Evolutionary conservation across 2,888 invertebrate species (phyloP), one percentile per base, ranked within the genome.

Genomic region (Dione vanillae): DNA sequence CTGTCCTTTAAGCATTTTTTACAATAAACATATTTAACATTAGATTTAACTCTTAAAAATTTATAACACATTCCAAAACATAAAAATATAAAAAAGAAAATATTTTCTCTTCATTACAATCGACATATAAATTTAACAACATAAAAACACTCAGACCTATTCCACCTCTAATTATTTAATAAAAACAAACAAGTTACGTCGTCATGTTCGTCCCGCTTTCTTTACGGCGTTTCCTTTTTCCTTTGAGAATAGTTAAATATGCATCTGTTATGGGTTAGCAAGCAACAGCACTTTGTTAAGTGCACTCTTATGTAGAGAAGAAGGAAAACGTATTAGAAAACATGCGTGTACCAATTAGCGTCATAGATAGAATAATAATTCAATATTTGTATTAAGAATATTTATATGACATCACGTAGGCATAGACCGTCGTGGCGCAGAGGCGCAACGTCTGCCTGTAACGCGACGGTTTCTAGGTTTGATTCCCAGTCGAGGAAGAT

Each of bases 251-350:
- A 72, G 67, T 59, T 65, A 64, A 70, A 70, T 73, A 70, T 73
- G 58, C 64, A 64, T 64, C 70, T 47, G 52, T 41, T 68, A 49
- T 61, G 61, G 52, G 59, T 62, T 61, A 68, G 61, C 72, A 73
- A 27, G 67, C 45, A 70, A 70, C 65, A 40, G 58, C 70, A 73
- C 72, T 73, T 67, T 65, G 59, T 54, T 67, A 67, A 73, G 72
- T 73, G 72, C 72, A 67, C 41, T 73, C 43, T 58, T 52, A 11
- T 68, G 67, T 68, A 35, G 43, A 64, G 16, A 35, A 19, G 6
- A 64, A 49, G 47, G 49, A 40, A 45, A 43, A 68, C 61, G 51
- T 43, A 67, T 67, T 51, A 52, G 51, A 35, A 27, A 19, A 61
- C 40, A 52, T 14, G 64, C 8, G 16, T 37, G 47, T 64, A 64